Percentiles rank a stretch among this genome's conserved stretches.
These are phyloP conservation scores for Danio aesculapii DNA, from an alignment of 2,797 vertebrate genomes.

Conservation along the genomic window DNA sequence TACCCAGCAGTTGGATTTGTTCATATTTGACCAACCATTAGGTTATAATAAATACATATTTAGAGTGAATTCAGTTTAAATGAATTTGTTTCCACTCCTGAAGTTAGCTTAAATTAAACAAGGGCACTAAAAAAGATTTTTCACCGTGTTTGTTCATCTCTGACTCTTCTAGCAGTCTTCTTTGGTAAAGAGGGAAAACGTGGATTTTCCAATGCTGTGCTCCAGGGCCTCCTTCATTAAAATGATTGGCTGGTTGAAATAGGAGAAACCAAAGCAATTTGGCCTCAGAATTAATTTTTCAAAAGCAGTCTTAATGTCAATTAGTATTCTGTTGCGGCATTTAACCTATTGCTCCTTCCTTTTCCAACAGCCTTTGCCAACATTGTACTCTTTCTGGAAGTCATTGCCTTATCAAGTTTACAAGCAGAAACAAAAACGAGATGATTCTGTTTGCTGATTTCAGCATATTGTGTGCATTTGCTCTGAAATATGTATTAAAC, in stretches of 20 bases:
- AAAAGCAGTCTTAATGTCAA: conserved; percentile 69
- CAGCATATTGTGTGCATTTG: not conserved
- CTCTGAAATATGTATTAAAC: not conserved
- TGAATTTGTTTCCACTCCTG: not conserved
- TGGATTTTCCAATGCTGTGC: conserved; percentile 51
- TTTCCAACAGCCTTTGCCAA: conserved; percentile 50
- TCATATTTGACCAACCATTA: no score
- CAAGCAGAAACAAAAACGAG: conserved; percentile 15
- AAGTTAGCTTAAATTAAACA: not conserved
- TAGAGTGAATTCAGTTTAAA: not conserved
- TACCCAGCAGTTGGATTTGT: no score
- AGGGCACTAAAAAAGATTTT: conserved; percentile 27
- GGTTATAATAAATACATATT: no score
- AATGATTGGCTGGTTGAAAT: conserved; percentile 67
- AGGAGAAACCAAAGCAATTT: conserved; percentile 72
- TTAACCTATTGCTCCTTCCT: conserved; percentile 63
- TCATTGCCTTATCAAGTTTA: conserved; percentile 42
- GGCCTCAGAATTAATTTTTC: conserved; percentile 65
- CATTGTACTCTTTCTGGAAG: conserved; percentile 57
- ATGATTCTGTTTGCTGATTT: conserved; percentile 20
- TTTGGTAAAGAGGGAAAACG: conserved; percentile 42
- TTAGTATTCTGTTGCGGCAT: conserved; percentile 68
- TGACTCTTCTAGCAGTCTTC: conserved; percentile 26
- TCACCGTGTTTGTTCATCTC: not conserved
- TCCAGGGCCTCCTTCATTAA: conserved; percentile 61